Conservation (phyloP, 1,140 invertebrate genomes). For the Araneus ventricosus region DNA sequence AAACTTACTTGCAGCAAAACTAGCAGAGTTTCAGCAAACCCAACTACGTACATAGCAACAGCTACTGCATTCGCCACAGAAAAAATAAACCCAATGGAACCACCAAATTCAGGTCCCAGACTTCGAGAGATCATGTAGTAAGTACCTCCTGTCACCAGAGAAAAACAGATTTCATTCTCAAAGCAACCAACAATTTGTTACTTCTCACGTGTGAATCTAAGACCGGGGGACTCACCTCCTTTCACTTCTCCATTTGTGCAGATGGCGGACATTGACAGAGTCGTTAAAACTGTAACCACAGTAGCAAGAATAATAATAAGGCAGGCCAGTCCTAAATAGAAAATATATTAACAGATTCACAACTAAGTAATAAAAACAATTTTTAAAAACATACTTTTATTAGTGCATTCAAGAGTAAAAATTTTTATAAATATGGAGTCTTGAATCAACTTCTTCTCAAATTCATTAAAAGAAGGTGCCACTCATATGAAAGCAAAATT, state of each 20-base stretch:
- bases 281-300: conserved; percentile 81
- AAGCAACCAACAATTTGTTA: background rate
- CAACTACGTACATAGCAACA: conserved; percentile 84
- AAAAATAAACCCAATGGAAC: conserved; percentile 85
- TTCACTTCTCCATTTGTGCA: conserved; percentile 83
- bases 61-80: conserved; percentile 85
- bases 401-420: too few relatives aligned
- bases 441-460: too few relatives aligned
- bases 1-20: conserved; percentile 79
- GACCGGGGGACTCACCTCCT: conserved; percentile 82
- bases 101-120: conserved; percentile 91
- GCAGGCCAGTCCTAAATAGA: conserved; percentile 79
- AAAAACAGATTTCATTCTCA: background rate
- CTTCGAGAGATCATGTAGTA: conserved; percentile 85
- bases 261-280: conserved; percentile 83
- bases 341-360: background rate
- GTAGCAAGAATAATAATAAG: conserved; percentile 80
- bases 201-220: background rate
- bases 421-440: too few relatives aligned
- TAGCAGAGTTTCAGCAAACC: conserved; percentile 84
- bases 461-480: too few relatives aligned
- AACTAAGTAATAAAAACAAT: background rate
- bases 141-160: conserved; percentile 82
- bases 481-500: too few relatives aligned
- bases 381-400: too few relatives aligned